Evolutionary conservation across 2,888 invertebrate species (phyloP), one percentile per base, ranked within the genome.

Genomic region (Acleris literana): DNA sequence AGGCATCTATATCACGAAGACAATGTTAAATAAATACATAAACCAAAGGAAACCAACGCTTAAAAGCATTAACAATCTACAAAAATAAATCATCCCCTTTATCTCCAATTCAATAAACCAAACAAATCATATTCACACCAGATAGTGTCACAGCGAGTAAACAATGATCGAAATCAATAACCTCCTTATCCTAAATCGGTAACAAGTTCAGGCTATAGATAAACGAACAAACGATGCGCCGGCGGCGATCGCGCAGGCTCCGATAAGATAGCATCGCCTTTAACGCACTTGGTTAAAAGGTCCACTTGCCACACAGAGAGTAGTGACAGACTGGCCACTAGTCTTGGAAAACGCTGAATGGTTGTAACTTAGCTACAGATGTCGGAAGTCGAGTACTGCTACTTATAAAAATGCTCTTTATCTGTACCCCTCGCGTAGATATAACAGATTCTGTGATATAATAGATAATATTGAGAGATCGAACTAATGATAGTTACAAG

Each of bases 241-340:
- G 71, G 72, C 71, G 80, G 83, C 80, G 78, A 81, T 81, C 78
- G 76, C 76, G 79, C 77, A 81, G 73, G 74, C 77, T 75, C 75
- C 76, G 80, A 83, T 84, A 80, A 74, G 81, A 81, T 80, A 81
- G 76, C 76, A 78, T 81, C 84, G 73, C 69, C 73, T 76, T 81
- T 74, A 73, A 76, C 74, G 75, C 75, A 80, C 74, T 81, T 78
- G 79, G 78, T 71, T 83, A 85, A 84, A 84, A 82, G 85, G 83
- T 82, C 77, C 70, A 71, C 78, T 83, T 82, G 76, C 79, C 74
- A 77, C 82, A 84, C 74, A 71, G 73, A 68, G 78, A 75, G 71
- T 74, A 1, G 20, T 3, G 20, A 33, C 51, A 60, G 22, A 51
- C 6, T 20, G 1, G 55, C 3, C 49, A 49, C n/a, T 59, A 9